A percentile compares a stretch with the other conserved stretches of the same genome.
Conservation (phyloP, 1,140 invertebrate species). For the Limonius californicus region DNA sequence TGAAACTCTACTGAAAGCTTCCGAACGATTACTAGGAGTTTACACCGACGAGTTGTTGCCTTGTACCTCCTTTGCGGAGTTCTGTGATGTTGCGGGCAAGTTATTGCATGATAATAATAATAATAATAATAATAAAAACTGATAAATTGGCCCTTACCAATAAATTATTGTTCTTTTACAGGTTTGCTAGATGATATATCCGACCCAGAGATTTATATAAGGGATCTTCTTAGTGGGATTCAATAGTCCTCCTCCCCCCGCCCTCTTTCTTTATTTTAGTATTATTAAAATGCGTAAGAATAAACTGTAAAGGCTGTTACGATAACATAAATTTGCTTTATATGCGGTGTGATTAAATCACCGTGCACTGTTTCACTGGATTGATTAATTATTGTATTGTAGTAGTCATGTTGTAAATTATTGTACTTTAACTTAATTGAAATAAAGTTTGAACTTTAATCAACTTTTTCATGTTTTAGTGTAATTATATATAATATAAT, state of each 20-base stretch:
- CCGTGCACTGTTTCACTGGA: background rate
- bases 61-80: slow-evolving; percentile 84
- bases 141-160: background rate
- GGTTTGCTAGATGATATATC: slow-evolving; percentile 61
- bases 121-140: background rate
- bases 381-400: slow-evolving; percentile 6
- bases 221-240: slow-evolving; percentile 50
- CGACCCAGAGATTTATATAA: slow-evolving; percentile 57
- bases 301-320: slow-evolving; percentile 9
- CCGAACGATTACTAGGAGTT: slow-evolving; percentile 73
- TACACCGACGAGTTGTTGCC: slow-evolving; percentile 89
- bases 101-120: slow-evolving; percentile 11
- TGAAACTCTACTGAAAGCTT: slow-evolving; percentile 80
- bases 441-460: slow-evolving; percentile 6
- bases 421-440: slow-evolving; percentile 13
- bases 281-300: slow-evolving; percentile 10
- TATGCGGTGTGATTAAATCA: background rate
- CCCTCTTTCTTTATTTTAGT: slow-evolving; percentile 5
- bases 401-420: slow-evolving; percentile 10
- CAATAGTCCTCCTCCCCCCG: slow-evolving; percentile 7
- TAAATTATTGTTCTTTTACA: slow-evolving; percentile 44
- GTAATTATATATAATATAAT: no score
- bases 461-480: no score
- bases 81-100: slow-evolving; percentile 82
- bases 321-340: slow-evolving; percentile 7